These are phyloP conservation scores for Cryptocheilus praepositus DNA, from an alignment of 2,888 invertebrate species.

Conservation along the genomic window DNA sequence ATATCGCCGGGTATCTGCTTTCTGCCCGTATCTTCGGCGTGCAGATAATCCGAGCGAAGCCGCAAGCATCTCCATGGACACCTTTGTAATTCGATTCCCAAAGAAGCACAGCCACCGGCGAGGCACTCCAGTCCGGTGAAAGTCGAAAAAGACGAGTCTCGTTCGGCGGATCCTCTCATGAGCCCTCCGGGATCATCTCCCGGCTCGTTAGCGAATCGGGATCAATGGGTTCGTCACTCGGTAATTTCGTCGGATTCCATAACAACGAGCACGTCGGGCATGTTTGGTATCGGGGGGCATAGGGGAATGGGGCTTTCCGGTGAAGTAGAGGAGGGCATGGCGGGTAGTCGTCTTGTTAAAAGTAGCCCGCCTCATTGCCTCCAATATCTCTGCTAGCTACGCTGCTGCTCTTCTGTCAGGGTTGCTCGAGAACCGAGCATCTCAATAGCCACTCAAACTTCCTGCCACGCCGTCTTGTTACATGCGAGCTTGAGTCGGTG, in stretches of 20 bases:
- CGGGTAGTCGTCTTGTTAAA: constrained; percentile 71
- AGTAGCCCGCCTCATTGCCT: constrained; percentile 74
- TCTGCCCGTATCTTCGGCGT: neutral
- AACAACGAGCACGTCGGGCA: constrained; percentile 55
- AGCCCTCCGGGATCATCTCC: constrained; percentile 25
- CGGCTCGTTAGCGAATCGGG: constrained; percentile 64
- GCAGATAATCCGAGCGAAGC: neutral
- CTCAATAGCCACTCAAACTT: constrained; percentile 70
- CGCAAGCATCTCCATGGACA: too few species aligned
- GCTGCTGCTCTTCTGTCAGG: constrained; percentile 57
- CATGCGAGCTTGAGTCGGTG: constrained; percentile 37
- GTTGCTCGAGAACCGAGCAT: constrained; percentile 64
- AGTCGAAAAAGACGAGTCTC: constrained; percentile 48
- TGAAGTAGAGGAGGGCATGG: constrained; percentile 38
- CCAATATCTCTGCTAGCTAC: constrained; percentile 67
- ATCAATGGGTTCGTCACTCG: constrained; percentile 65
- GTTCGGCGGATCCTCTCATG: constrained; percentile 45
- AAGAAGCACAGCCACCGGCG: constrained; percentile 21
- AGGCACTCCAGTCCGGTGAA: constrained; percentile 19
- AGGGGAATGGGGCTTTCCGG: constrained; percentile 37
- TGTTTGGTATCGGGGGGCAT: constrained; percentile 11
- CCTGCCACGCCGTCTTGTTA: constrained; percentile 55
- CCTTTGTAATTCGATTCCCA: constrained; percentile 1
- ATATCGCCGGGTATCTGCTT: too few species aligned
- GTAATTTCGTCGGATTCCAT: constrained; percentile 62